These are phyloP conservation scores for Bovichtus diacanthus DNA, from an alignment of 2,797 vertebrate genomes.

Conservation along the genomic window DNA sequence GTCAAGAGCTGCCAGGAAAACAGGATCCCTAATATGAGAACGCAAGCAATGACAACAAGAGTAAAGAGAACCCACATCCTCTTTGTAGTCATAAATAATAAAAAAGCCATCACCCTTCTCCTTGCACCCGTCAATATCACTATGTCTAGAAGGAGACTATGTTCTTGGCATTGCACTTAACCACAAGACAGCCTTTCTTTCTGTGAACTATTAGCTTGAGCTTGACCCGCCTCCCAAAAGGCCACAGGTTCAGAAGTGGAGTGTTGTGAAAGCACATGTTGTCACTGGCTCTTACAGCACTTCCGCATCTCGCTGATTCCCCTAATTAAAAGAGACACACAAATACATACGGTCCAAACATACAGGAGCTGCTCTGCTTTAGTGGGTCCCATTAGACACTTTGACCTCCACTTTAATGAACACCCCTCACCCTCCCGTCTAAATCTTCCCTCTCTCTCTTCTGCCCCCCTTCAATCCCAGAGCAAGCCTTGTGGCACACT, in stretches of 20 bases:
- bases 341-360: slow-evolving; percentile 38
- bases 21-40: slow-evolving; percentile 73
- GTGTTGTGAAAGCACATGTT: slow-evolving; percentile 64
- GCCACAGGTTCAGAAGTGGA: slow-evolving; percentile 74
- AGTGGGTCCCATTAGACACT: slow-evolving; percentile 76
- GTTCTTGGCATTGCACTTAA: slow-evolving; percentile 85
- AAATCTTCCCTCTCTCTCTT: slow-evolving; percentile 58
- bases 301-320: slow-evolving; percentile 36
- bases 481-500: slow-evolving; percentile 78
- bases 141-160: slow-evolving; percentile 70
- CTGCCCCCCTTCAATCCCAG: slow-evolving; percentile 64
- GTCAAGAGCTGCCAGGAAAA: slow-evolving; percentile 77
- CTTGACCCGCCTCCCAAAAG: slow-evolving; percentile 73
- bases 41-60: slow-evolving; percentile 74
- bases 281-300: slow-evolving; percentile 62
- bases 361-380: slow-evolving; percentile 62
- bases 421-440: slow-evolving; percentile 14
- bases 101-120: slow-evolving; percentile 78
- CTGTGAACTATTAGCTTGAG: slow-evolving; percentile 72
- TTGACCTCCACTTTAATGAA: slow-evolving; percentile 74
- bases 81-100: slow-evolving; percentile 86
- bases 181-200: slow-evolving; percentile 73
- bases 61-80: slow-evolving; percentile 74
- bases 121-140: slow-evolving; percentile 82
- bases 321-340: slow-evolving; percentile 27